phyloP scores from a whole-genome alignment of 2,888 invertebrate genomes.

The Nemapogon koenigi region DNA sequence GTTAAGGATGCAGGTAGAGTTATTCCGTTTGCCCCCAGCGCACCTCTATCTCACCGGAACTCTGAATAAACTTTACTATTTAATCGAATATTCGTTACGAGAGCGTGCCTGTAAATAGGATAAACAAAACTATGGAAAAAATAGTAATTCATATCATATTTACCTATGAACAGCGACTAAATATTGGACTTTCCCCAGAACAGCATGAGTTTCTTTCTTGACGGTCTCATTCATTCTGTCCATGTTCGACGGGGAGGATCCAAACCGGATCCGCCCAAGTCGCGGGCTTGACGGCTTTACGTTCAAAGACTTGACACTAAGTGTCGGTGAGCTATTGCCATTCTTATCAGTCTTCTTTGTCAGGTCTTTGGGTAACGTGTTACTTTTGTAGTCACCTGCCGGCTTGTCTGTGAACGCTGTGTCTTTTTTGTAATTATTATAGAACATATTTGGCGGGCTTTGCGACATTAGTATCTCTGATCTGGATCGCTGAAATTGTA shows the following conservation, averaged over 20 bases:
- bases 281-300: conserved; percentile 26
- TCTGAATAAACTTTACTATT: too few relatives aligned
- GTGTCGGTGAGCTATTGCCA: conserved; percentile 29
- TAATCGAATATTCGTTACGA: too few relatives aligned
- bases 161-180: conserved; percentile 77
- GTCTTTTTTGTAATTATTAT: conserved; percentile 18
- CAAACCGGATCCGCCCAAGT: conserved; percentile 27
- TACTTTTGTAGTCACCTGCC: conserved; percentile 15
- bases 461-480: conserved; percentile 50
- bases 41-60: too few relatives aligned
- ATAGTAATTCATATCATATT: too few relatives aligned
- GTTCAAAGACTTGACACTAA: conserved; percentile 30
- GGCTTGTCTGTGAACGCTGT: conserved; percentile 14
- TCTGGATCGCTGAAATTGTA: conserved; percentile 43
- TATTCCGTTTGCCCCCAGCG: too few relatives aligned
- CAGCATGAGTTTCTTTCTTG: conserved; percentile 8
- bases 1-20: too few relatives aligned
- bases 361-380: conserved; percentile 11
- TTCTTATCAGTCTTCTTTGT: conserved; percentile 15
- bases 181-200: conserved; percentile 50
- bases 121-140: too few relatives aligned
- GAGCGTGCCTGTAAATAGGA: too few relatives aligned
- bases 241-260: conserved; percentile 37
- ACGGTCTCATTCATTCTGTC: conserved; percentile 23
- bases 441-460: conserved; percentile 37